Evolutionary conservation across 2,797 vertebrate species (phyloP).

Genomic region (Parotocinclus haroldoi): DNA sequence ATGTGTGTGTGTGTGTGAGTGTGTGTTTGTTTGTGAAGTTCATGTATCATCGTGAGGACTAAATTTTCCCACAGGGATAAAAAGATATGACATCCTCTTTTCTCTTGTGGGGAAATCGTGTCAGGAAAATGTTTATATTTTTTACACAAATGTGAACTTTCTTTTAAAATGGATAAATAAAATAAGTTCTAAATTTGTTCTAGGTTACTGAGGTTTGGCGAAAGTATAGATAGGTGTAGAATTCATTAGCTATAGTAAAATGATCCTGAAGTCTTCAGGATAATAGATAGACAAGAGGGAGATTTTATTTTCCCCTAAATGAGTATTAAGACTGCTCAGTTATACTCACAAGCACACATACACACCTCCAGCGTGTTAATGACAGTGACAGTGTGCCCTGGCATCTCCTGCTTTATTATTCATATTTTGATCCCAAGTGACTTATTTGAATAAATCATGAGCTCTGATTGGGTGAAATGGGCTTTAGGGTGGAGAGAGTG

Average conservation of each 20-base stretch:
- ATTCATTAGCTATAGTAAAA: no score
- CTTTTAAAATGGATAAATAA: no score
- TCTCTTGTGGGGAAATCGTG: no score
- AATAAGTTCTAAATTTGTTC: no score
- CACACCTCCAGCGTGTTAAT: conserved; percentile 57
- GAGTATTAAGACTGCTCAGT: background rate
- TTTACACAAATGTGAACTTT: no score
- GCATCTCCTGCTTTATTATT: conserved; percentile 67
- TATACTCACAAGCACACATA: background rate
- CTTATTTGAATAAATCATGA: conserved; percentile 72
- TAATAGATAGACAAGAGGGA: background rate
- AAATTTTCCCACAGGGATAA: no score
- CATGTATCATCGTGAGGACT: no score
- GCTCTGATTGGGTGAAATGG: conserved; percentile 61
- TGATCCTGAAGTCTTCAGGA: no score
- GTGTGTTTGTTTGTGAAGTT: background rate
- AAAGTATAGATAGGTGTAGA: no score
- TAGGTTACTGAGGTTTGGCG: no score
- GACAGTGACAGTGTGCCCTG: conserved; percentile 15
- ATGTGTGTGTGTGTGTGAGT: conserved; percentile 8
- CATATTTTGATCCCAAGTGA: conserved; percentile 68
- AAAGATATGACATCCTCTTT: background rate
- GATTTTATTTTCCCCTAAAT: background rate
- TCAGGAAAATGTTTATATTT: no score
- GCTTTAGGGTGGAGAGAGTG: conserved; percentile 27